Conservation (phyloP, 1,140 invertebrate genomes). For the Sycophila sp. region DNA sequence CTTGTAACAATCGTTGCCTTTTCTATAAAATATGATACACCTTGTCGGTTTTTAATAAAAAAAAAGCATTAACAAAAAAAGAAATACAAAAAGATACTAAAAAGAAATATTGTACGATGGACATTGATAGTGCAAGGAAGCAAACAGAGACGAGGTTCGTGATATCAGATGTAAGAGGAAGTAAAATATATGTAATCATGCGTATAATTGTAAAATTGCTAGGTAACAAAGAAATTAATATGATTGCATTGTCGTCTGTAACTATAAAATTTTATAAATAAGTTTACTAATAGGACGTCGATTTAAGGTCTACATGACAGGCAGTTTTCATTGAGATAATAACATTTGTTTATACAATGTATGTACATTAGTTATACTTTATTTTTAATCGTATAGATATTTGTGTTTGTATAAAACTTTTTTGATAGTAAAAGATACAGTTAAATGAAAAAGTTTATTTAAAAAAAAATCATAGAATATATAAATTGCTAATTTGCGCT, state of each 20-base stretch:
- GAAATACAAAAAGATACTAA: not conserved
- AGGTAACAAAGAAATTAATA: constrained; percentile 11
- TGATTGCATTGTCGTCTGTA: constrained; percentile 22
- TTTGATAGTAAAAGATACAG: no score
- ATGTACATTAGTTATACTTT: no score
- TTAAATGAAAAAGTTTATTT: no score
- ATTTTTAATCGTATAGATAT: no score
- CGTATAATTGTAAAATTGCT: constrained; percentile 27
- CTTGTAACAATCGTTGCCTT: constrained; percentile 47
- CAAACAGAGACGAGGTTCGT: constrained; percentile 14
- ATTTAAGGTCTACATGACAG: not conserved
- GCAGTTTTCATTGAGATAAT: not conserved
- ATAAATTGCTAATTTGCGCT: no score
- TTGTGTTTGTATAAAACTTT: no score
- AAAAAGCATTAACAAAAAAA: not conserved
- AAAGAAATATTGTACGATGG: not conserved
- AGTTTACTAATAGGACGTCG: not conserved
- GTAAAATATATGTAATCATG: constrained; percentile 1
- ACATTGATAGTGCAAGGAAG: not conserved
- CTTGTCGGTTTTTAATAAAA: constrained; percentile 28
- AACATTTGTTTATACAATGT: no score
- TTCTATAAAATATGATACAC: constrained; percentile 43
- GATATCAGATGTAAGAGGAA: constrained; percentile 25
- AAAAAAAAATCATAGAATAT: no score
- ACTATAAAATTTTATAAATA: constrained; percentile 18